phyloP scores from a whole-genome alignment of 2,888 invertebrate genomes.

The Pollenia angustigena region DNA sequence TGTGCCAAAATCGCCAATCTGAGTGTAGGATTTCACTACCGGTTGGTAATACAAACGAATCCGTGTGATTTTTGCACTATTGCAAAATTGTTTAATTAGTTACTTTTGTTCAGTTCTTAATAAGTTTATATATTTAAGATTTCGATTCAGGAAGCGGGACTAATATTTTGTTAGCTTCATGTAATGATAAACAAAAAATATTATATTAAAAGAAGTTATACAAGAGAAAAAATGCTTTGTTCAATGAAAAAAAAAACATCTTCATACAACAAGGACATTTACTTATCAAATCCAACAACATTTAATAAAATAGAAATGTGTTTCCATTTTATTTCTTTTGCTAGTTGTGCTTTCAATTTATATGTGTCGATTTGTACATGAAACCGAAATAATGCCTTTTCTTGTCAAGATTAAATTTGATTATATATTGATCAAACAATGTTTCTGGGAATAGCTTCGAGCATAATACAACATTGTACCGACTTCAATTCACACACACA shows the following conservation, averaged over 20 bases:
- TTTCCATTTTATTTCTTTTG: neutral
- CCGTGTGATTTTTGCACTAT: too few relatives aligned
- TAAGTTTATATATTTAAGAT: too few relatives aligned
- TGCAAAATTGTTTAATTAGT: too few relatives aligned
- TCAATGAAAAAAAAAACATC: neutral
- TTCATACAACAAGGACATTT: slow-evolving; percentile 50
- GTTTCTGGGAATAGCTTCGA: slow-evolving; percentile 73
- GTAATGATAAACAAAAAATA: neutral
- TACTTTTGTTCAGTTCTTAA: too few relatives aligned
- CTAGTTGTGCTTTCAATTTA: neutral
- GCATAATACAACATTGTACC: slow-evolving; percentile 66
- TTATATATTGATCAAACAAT: slow-evolving; percentile 83
- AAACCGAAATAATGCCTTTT: slow-evolving; percentile 55
- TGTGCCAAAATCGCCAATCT: too few relatives aligned
- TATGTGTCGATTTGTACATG: slow-evolving; percentile 8
- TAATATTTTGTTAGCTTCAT: neutral
- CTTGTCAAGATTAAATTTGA: slow-evolving; percentile 69
- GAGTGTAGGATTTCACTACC: too few relatives aligned
- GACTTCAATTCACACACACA: neutral
- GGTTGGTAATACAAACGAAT: too few relatives aligned
- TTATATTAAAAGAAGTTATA: slow-evolving; percentile 19
- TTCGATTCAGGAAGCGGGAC: too few relatives aligned
- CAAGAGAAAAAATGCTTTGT: slow-evolving; percentile 49
- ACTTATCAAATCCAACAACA: slow-evolving; percentile 21
- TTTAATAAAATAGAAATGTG: slow-evolving; percentile 1